Percentiles rank a stretch among this genome's conserved stretches.
Conservation (phyloP, 2,113 vertebrate species). For the Rhegmatorhina hoffmannsi region DNA sequence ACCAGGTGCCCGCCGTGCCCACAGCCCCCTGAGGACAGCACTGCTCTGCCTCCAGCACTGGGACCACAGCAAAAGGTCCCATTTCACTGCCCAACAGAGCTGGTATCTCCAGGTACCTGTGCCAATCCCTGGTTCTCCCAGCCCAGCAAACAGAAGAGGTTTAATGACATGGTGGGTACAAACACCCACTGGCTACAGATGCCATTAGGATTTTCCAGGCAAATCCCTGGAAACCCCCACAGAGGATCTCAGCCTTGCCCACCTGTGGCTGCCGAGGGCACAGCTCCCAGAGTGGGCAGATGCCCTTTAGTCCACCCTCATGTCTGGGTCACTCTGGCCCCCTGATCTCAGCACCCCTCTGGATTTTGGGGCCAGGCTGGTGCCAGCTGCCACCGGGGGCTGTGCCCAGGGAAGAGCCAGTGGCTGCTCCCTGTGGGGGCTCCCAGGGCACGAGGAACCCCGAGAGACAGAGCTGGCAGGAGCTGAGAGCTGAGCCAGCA, state of each 20-base stretch:
- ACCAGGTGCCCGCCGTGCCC: background rate
- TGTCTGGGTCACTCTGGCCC: background rate
- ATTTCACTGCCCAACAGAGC: background rate
- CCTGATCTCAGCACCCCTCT: background rate
- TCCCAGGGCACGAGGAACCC: background rate
- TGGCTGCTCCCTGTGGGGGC: background rate
- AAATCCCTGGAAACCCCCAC: background rate
- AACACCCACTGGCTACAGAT: background rate
- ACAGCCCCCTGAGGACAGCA: background rate
- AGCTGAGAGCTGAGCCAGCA: background rate
- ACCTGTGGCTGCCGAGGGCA: background rate
- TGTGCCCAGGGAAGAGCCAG: background rate
- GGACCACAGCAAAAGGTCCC: background rate
- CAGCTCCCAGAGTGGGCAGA: accelerated
- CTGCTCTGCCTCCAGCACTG: accelerated
- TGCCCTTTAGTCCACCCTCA: accelerated
- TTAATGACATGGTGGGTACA: background rate
- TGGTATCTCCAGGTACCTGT: background rate
- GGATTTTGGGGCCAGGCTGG: background rate
- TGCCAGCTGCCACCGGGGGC: background rate
- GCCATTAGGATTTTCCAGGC: background rate
- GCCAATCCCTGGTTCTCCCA: background rate
- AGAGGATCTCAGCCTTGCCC: background rate
- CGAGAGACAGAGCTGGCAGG: background rate
- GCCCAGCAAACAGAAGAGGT: background rate